These are phyloP conservation scores for Xenopus tropicalis DNA, from an alignment of 2,113 vertebrate species.

Conservation along the genomic window UCB_Xtro_10.0 CM004450.2:113522001-113522500, in stretches of 20 bases:
- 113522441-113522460: background rate
- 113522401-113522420: constrained; percentile 20
- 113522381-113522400: constrained; percentile 36
- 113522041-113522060: background rate
- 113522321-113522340: constrained; percentile 76
- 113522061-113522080: background rate
- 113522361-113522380: constrained; percentile 35
- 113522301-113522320: constrained; percentile 82
- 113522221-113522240: constrained; percentile 78
- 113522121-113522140: too few relatives aligned
- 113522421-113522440: constrained; percentile 58
- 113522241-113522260: constrained; percentile 83
- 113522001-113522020: too few relatives aligned
- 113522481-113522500: background rate
- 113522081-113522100: background rate
- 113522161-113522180: constrained; percentile 29
- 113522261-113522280: constrained; percentile 73
- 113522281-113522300: constrained; percentile 79
- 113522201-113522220: constrained; percentile 75
- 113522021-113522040: too few relatives aligned
- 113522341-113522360: constrained; percentile 75
- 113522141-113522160: background rate
- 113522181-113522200: constrained; percentile 70
- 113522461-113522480: background rate
- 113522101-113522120: too few relatives aligned